Evolutionary conservation across 2,888 invertebrate genomes (phyloP).

Genomic region (Argyresthia albistria): DNA sequence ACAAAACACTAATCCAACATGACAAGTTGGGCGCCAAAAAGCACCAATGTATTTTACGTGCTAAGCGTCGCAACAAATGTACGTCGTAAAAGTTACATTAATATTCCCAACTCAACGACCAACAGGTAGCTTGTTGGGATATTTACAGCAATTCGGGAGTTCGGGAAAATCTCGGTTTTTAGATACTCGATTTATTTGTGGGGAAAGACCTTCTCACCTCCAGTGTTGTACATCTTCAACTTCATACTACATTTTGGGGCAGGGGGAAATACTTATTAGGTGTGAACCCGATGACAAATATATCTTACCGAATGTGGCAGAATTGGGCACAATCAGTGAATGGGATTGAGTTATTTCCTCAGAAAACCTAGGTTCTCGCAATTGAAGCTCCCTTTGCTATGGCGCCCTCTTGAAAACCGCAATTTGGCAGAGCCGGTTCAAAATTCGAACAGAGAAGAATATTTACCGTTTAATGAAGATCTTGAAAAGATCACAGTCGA

Average conservation of each 20-base stretch:
- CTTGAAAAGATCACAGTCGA: too few relatives aligned
- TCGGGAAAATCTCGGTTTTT: neutral
- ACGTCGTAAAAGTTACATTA: slow-evolving; percentile 14
- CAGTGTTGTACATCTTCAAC: neutral
- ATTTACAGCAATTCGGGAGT: slow-evolving; percentile 1
- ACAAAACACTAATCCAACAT: too few relatives aligned
- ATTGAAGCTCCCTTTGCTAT: too few relatives aligned
- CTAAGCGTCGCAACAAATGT: neutral
- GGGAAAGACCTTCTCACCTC: neutral
- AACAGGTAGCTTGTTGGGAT: slow-evolving; percentile 23
- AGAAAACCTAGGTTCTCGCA: too few relatives aligned
- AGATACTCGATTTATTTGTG: neutral
- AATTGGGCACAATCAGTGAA: neutral
- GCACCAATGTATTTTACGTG: neutral
- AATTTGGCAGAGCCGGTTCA: too few relatives aligned
- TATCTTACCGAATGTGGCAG: neutral
- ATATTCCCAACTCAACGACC: slow-evolving; percentile 23
- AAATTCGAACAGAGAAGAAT: too few relatives aligned
- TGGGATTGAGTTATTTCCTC: too few relatives aligned
- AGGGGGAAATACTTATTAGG: neutral
- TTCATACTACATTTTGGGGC: neutral
- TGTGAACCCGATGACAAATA: neutral
- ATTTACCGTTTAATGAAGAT: too few relatives aligned
- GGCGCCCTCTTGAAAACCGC: too few relatives aligned
- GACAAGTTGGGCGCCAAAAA: neutral